Conservation (phyloP, 1,140 invertebrate genomes). For the Philaenus spumarius region DNA sequence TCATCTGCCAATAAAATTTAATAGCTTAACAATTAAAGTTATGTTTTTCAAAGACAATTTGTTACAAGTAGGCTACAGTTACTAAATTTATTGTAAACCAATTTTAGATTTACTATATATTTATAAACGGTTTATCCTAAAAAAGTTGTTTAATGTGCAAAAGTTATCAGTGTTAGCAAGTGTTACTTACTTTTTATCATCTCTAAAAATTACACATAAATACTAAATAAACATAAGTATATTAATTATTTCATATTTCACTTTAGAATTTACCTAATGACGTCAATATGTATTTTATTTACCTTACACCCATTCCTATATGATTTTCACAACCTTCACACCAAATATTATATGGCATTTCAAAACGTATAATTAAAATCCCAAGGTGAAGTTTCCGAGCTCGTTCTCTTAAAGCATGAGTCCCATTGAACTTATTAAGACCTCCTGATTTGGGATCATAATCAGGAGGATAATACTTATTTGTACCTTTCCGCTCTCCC, state of each 20-base stretch:
- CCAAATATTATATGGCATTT: conserved; percentile 99
- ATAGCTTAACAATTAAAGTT: no score
- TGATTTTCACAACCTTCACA: conserved; percentile 97
- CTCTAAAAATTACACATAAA: no score
- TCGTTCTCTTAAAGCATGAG: conserved; percentile 92
- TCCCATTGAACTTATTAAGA: conserved; percentile 89
- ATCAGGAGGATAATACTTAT: conserved; percentile 98
- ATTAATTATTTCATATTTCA: not conserved
- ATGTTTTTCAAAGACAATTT: no score
- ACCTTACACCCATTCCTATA: conserved; percentile 96
- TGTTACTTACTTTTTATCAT: no score
- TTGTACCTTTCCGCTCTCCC: conserved; percentile 98
- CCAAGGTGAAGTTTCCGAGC: conserved; percentile 91
- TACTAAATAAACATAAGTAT: not conserved
- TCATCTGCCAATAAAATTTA: no score
- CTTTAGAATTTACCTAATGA: no score
- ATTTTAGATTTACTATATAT: no score
- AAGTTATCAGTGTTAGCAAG: no score
- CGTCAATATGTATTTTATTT: conserved; percentile 16
- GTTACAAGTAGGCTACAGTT: no score
- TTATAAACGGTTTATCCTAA: no score
- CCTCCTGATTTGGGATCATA: conserved; percentile 91
- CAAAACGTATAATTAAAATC: conserved; percentile 97
- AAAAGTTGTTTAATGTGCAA: no score
- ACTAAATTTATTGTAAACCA: no score